These are phyloP conservation scores for Apistogramma diplotaenia DNA, from an alignment of 2,113 vertebrate species.

Conservation along the genomic window DNA sequence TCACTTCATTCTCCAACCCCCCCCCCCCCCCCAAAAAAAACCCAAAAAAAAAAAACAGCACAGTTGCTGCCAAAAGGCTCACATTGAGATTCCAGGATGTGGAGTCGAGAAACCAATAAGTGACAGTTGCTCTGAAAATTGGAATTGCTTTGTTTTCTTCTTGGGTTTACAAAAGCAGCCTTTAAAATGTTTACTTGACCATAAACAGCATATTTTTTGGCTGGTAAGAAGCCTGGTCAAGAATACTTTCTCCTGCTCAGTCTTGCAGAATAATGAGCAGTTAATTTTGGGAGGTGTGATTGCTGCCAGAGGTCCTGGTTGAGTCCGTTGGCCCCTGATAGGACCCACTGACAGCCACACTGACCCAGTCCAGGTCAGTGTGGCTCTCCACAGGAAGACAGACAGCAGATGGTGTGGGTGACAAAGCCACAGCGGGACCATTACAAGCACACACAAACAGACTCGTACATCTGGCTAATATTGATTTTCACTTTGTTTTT, in stretches of 20 bases:
- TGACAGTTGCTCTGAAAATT: background rate
- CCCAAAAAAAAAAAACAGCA: no score
- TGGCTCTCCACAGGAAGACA: background rate
- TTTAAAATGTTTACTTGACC: background rate
- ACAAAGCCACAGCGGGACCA: background rate
- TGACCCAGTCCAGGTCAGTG: no score
- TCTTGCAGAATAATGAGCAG: background rate
- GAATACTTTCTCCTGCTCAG: background rate
- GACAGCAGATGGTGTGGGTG: constrained; percentile 11
- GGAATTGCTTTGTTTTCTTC: no score
- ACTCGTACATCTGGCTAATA: background rate
- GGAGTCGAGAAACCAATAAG: background rate
- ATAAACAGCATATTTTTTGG: background rate
- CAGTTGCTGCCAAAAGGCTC: background rate
- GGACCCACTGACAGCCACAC: no score
- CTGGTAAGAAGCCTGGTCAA: background rate
- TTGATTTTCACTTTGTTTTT: background rate
- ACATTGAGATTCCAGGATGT: background rate
- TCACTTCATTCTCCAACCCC: background rate
- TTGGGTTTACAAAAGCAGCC: background rate
- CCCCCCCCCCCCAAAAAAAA: no score
- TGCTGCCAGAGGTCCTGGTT: background rate
- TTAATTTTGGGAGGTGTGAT: background rate
- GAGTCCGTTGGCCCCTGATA: background rate
- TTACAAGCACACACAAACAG: background rate